Base-by-base conservation (phyloP, 2,888 invertebrate species). In the Blastobasis adustella region DNA sequence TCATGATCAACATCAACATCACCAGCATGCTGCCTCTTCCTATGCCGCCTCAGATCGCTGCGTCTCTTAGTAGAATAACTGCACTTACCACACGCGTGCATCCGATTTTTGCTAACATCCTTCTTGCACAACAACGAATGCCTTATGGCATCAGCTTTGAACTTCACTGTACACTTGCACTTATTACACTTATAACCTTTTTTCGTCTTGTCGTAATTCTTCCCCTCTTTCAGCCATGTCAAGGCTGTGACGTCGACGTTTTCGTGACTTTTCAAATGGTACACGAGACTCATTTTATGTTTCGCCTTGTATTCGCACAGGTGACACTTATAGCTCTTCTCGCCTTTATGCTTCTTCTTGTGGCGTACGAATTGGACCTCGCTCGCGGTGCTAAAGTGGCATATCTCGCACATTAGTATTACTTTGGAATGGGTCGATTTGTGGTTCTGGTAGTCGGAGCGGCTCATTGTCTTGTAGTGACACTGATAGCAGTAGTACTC, bases 221-320 rank as follows among this genome's bases (percentile, higher is more conserved):
- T 36, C 7, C 9, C n/a, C 5, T 9, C 23, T 5, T 8, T 43
- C 43, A 23, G 23, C 23, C 23, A 23, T 3, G 23, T 23, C 4
- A 37, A 10, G n/a, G 10, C 49, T 5, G 47, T 48, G 0, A 47
- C 23, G 1, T 49, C 49, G 0, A 53, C 52, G 0, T 44, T 23
- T 0, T 62, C 58, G 8, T 86, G 85, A 0, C 69, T 63, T 9
- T 77, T 76, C 5, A 86, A 10, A 50, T 87, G 86, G 46, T 81
- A 83, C 0, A 78, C 58, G 0, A 86, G 23, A 36, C 77, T 78
- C 82, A 85, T 83, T 38, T 71, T 71, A 10, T 82, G 80, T 0
- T 68, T 68, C 0, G 85, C 80, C n/a, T 62, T 65, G 37, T 77
- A 85, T 0, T 67, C 67, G 36, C 86, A 85, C 0, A 78, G n/a